Evolutionary conservation across 2,113 vertebrate genomes (phyloP).

Genomic region (Notothenia rossii): DNA sequence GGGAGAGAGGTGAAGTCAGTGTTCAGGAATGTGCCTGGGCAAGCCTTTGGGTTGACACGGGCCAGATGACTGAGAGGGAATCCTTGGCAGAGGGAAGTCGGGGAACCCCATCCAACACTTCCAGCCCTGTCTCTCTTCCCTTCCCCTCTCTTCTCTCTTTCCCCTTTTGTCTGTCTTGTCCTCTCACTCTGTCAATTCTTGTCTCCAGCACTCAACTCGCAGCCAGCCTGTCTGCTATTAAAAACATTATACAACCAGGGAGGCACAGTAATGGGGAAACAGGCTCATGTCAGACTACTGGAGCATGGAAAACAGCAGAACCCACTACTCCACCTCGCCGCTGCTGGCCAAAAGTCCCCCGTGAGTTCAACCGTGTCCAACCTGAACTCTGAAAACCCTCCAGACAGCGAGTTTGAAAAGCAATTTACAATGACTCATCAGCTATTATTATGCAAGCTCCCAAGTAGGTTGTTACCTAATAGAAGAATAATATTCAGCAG

Average conservation of each 20-base stretch:
- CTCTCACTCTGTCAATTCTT: conserved; percentile 67
- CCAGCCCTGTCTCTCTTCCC: conserved; percentile 46
- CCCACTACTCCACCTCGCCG: conserved; percentile 59
- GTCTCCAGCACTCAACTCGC: conserved; percentile 55
- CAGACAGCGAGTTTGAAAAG: conserved; percentile 55
- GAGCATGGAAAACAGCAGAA: conserved; percentile 75
- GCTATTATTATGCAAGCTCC: conserved; percentile 41
- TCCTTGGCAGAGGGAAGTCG: conserved; percentile 84
- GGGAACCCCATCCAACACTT: conserved; percentile 81
- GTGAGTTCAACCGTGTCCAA: conserved; percentile 60
- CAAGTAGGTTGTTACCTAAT: conserved; percentile 1
- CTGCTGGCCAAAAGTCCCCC: conserved; percentile 52
- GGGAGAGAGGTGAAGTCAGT: conserved; percentile 78
- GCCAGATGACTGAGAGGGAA: conserved; percentile 86
- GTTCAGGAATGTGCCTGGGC: conserved; percentile 84
- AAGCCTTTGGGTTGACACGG: conserved; percentile 75
- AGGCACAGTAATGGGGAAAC: conserved; percentile 69
- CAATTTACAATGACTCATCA: conserved; percentile 58
- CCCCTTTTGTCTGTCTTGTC: conserved; percentile 46
- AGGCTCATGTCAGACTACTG: conserved; percentile 71
- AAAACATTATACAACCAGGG: conserved; percentile 68
- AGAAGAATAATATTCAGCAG: conserved; percentile 4
- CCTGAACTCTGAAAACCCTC: conserved; percentile 58
- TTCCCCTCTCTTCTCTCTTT: neutral
- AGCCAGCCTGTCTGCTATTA: conserved; percentile 77